Percentiles rank a stretch among this genome's conserved stretches.
phyloP scores from a whole-genome alignment of 2,888 invertebrate genomes.

The Tenthredo scrophulariae region DNA sequence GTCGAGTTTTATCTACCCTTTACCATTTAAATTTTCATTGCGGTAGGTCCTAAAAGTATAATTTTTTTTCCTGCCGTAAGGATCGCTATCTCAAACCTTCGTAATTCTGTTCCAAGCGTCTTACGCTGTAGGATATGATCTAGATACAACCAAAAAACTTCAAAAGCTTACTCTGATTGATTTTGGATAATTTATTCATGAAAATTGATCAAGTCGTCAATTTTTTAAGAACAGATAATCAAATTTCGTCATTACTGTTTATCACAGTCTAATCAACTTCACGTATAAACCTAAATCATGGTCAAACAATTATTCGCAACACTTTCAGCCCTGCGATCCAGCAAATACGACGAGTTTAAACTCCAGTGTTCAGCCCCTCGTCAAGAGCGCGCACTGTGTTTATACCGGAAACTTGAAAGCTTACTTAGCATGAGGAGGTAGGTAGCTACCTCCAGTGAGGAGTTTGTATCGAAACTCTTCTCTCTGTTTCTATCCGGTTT shows the following conservation, averaged over 20 bases:
- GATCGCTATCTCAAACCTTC: not conserved
- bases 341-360: slow-evolving; percentile 23
- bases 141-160: not conserved
- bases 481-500: not conserved
- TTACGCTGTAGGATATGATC: not conserved
- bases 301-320: slow-evolving; percentile 21
- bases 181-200: not conserved
- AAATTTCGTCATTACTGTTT: not conserved
- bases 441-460: not conserved
- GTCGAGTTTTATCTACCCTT: slow-evolving; percentile 48
- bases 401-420: slow-evolving; percentile 44
- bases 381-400: slow-evolving; percentile 29
- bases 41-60: slow-evolving; percentile 39
- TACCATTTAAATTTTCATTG: slow-evolving; percentile 42
- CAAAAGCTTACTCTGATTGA: not conserved
- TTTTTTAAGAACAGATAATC: not conserved
- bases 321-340: not conserved
- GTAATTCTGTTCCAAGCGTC: not conserved
- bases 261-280: not conserved
- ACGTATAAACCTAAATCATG: not conserved
- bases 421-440: slow-evolving; percentile 32
- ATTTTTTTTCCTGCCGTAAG: slow-evolving; percentile 5
- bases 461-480: slow-evolving; percentile 14
- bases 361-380: slow-evolving; percentile 22
- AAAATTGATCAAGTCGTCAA: not conserved